phyloP scores from a whole-genome alignment of 2,797 vertebrate species.

The Microctenopoma lineatum region DNA sequence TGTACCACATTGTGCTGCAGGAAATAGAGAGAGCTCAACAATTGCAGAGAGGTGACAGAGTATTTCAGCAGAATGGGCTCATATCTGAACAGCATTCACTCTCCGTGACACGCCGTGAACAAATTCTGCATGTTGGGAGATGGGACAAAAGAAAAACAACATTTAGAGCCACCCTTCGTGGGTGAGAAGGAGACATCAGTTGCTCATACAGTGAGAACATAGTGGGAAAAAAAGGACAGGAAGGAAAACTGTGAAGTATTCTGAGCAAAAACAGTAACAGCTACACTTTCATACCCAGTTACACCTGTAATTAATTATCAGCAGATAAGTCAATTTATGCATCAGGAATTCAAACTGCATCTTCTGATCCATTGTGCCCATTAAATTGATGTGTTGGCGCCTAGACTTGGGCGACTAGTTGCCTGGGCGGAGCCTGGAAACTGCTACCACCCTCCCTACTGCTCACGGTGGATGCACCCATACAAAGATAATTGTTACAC shows the following conservation, averaged over 20 bases:
- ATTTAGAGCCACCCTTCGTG: neutral
- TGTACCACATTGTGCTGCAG: neutral
- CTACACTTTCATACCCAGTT: neutral
- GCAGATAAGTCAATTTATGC: slow-evolving; percentile 19
- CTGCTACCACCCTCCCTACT: slow-evolving; percentile 17
- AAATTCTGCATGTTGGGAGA: slow-evolving; percentile 18
- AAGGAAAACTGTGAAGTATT: slow-evolving; percentile 11
- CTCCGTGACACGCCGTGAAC: slow-evolving; percentile 26
- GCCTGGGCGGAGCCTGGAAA: slow-evolving; percentile 42
- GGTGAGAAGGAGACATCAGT: neutral
- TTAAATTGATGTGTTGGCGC: slow-evolving; percentile 38
- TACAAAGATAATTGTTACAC: slow-evolving; percentile 54
- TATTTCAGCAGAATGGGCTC: slow-evolving; percentile 14
- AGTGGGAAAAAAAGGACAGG: slow-evolving; percentile 3
- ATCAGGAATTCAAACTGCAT: slow-evolving; percentile 34
- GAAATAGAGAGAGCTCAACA: slow-evolving; percentile 5
- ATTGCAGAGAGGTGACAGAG: slow-evolving; percentile 30
- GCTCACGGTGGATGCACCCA: slow-evolving; percentile 30
- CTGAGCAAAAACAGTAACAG: slow-evolving; percentile 1
- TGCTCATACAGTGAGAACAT: neutral
- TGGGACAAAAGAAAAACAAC: slow-evolving; percentile 36
- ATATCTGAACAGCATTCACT: slow-evolving; percentile 33
- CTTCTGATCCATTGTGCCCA: slow-evolving; percentile 40
- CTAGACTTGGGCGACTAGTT: slow-evolving; percentile 50
- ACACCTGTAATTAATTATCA: slow-evolving; percentile 10